Base-by-base conservation (phyloP, 2,113 vertebrate genomes). In the Camelus dromedarius region DNA sequence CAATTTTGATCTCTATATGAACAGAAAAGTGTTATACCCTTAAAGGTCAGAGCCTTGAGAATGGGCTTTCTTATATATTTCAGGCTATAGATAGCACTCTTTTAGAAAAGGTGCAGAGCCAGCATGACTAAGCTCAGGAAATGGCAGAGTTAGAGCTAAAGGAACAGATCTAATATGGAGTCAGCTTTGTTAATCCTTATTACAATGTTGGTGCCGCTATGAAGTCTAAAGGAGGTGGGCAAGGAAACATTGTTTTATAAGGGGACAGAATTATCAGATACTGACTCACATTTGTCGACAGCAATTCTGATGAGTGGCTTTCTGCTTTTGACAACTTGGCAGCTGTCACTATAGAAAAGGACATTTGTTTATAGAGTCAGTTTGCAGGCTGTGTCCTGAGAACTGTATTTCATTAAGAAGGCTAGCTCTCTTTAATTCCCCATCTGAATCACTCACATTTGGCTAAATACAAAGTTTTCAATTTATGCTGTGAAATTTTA, bases 261-360 rank as follows among this genome's bases (percentile, higher is more conserved):
- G 30, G n/a, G 10, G 89, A 7, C 30, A 64, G 4, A 19, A 26
- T 75, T 93, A 93, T 70, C 14, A 84, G 32, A 76, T 48, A 42
- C 46, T 73, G 70, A 80, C 72, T 35, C 60, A 66, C 10, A 80
- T 75, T 94, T 90, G 1, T 86, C 54, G 73, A 91, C 15, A 62
- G 80, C 5, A 50, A 77, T 86, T 58, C 66, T 35, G 19, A 82
- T 77, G 26, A 48, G 18, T 86, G 52, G 76, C 26, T 91, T 79
- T 80, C 60, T 66, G 26, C 75, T 90, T 95, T 60, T 91, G 54
- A 72, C 60, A 77, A 12, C 75, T 77, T 93, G 56, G n/a, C 60
- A 52, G 14, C 13, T 77, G n/a, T 91, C 64, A 48, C 32, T 75
- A 26, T 83, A 90, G 12, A 70, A 56, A 76, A 28, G 19, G n/a